Evolutionary conservation across 2,113 vertebrate species (phyloP).

Genomic region (Gyps fulvus): DNA sequence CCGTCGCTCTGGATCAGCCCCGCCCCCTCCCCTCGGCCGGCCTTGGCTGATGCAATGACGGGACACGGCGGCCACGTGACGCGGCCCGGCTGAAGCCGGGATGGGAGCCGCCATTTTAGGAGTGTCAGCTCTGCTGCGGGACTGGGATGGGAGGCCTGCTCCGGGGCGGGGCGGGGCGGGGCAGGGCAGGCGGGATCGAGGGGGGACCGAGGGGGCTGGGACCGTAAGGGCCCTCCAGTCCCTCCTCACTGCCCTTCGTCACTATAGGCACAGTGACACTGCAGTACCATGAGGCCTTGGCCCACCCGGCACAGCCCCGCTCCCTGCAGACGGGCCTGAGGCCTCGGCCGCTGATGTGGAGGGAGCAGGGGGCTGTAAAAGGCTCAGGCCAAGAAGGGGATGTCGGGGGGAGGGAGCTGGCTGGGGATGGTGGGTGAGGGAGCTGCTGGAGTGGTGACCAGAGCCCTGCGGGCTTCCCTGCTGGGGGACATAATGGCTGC

Average conservation of each 20-base stretch:
- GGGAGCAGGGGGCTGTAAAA: neutral
- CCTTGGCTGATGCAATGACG: slow-evolving; percentile 37
- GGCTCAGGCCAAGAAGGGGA: accelerated
- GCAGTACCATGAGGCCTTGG: neutral
- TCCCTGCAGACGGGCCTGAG: neutral
- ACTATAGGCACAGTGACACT: accelerated
- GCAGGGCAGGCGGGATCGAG: neutral
- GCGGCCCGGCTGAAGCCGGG: neutral
- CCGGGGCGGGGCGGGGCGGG: accelerated
- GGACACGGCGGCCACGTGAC: neutral
- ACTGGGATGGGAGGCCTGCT: accelerated
- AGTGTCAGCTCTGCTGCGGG: too few species aligned
- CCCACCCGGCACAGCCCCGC: accelerated
- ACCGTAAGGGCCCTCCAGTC: accelerated
- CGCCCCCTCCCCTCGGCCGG: accelerated
- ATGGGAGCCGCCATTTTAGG: neutral
- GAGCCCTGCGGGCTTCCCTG: neutral
- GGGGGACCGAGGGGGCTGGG: neutral
- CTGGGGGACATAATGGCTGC: neutral
- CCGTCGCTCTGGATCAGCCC: accelerated
- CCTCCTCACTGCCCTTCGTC: too few species aligned
- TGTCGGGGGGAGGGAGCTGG: too few species aligned
- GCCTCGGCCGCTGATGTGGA: accelerated
- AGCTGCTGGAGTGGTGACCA: neutral
- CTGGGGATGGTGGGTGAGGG: neutral